These are phyloP conservation scores for Antheraea mylitta DNA, from an alignment of 1,140 invertebrate genomes.

Conservation along the genomic window DNA sequence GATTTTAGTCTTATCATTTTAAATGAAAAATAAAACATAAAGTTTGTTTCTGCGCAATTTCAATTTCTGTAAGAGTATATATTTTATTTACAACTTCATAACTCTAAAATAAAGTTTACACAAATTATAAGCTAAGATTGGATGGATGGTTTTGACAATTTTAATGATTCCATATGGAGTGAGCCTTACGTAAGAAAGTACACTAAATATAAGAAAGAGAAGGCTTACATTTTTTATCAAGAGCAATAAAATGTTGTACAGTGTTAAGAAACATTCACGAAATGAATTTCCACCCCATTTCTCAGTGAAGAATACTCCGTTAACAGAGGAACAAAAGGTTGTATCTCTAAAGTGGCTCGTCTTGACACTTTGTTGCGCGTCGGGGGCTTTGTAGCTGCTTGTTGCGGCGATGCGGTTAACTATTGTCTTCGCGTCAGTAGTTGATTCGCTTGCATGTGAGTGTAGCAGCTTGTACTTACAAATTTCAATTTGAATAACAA, in stretches of 20 bases:
- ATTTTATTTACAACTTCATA: too few species aligned
- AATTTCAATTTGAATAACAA: not conserved
- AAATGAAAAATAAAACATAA: too few species aligned
- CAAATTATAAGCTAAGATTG: too few species aligned
- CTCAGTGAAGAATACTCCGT: not conserved
- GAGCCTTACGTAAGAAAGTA: too few species aligned
- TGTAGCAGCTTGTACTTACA: not conserved
- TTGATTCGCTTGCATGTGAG: not conserved
- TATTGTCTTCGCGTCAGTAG: not conserved
- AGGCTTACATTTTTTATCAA: not conserved
- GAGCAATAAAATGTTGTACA: not conserved
- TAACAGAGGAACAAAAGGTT: not conserved
- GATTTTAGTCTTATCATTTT: too few species aligned
- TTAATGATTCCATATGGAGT: too few species aligned
- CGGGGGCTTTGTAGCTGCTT: not conserved
- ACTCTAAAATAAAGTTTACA: too few species aligned
- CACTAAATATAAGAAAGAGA: not conserved
- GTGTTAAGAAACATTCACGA: not conserved
- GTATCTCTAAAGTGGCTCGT: not conserved
- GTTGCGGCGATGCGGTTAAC: not conserved
- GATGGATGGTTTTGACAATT: too few species aligned
- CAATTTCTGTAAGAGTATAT: too few species aligned
- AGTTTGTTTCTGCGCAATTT: too few species aligned
- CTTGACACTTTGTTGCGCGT: slow-evolving; percentile 3
- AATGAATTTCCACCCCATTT: not conserved